Evolutionary conservation across 2,113 vertebrate genomes (phyloP).

Genomic region (Ploceus nigricollis): DNA sequence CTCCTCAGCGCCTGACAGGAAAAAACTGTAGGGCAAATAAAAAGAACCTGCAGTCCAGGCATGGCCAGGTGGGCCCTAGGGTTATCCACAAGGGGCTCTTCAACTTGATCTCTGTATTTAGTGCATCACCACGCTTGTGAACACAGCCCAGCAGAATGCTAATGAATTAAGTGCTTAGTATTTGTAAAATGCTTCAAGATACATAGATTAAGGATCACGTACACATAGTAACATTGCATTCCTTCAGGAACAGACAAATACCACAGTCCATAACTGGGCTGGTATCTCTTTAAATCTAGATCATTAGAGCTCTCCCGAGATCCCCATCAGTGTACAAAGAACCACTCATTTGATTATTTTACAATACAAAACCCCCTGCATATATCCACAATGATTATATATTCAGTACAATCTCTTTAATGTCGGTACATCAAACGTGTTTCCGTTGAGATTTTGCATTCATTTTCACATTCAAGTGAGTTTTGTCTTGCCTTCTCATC

Average conservation of each 20-base stretch:
- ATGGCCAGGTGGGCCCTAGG: not conserved
- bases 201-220: not conserved
- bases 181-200: not conserved
- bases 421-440: conserved; percentile 1
- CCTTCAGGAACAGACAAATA: not conserved
- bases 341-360: conserved; percentile 12
- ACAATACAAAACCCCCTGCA: conserved; percentile 20
- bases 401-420: conserved; percentile 39
- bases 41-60: not conserved
- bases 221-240: not conserved
- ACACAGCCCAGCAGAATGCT: not conserved
- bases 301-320: not conserved
- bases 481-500: conserved; percentile 29
- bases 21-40: not conserved
- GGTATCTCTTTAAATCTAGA: conserved; percentile 6
- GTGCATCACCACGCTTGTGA: not conserved
- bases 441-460: conserved; percentile 28
- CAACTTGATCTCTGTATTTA: not conserved
- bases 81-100: not conserved
- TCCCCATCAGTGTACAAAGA: conserved; percentile 25
- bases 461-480: not conserved
- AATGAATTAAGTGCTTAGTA: not conserved
- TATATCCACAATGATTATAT: conserved; percentile 22
- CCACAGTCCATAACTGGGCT: not conserved
- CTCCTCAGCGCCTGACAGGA: not conserved